A percentile compares a stretch with the other conserved stretches of the same genome.
phyloP scores from a whole-genome alignment of 1,140 invertebrate genomes.

The Camponotus floridanus region DNA sequence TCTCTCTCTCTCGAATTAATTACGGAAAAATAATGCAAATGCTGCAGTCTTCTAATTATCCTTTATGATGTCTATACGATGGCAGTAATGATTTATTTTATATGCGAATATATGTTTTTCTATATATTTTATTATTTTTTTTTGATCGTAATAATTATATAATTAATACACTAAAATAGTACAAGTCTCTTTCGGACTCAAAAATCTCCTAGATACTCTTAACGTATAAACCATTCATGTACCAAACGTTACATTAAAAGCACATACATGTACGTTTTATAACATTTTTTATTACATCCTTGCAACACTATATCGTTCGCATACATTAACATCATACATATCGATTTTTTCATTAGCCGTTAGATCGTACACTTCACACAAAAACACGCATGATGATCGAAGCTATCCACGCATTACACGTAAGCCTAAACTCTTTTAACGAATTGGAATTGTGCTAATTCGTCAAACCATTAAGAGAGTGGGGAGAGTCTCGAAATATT shows the following conservation, averaged over 20 bases:
- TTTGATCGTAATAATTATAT: background rate
- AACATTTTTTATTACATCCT: constrained; percentile 35
- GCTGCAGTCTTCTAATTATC: background rate
- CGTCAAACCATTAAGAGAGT: constrained; percentile 64
- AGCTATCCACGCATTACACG: constrained; percentile 71
- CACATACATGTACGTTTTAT: constrained; percentile 57
- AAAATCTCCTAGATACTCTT: constrained; percentile 20
- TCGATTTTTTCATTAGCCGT: constrained; percentile 14
- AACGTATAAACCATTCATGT: constrained; percentile 53
- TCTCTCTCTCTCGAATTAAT: background rate
- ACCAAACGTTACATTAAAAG: constrained; percentile 61
- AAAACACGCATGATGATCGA: constrained; percentile 69
- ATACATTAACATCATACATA: constrained; percentile 58
- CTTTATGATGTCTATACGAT: background rate
- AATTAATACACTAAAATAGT: background rate
- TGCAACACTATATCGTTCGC: constrained; percentile 43
- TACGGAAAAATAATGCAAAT: background rate
- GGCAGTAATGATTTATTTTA: background rate
- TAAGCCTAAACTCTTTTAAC: constrained; percentile 44
- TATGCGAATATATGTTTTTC: background rate
- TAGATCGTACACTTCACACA: constrained; percentile 61
- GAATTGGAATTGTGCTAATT: constrained; percentile 71
- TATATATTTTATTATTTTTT: background rate
- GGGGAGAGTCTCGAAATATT: constrained; percentile 28
- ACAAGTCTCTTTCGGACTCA: constrained; percentile 17